Base-by-base conservation (phyloP, 2,888 invertebrate species). In the Amaurobius ferox region DNA sequence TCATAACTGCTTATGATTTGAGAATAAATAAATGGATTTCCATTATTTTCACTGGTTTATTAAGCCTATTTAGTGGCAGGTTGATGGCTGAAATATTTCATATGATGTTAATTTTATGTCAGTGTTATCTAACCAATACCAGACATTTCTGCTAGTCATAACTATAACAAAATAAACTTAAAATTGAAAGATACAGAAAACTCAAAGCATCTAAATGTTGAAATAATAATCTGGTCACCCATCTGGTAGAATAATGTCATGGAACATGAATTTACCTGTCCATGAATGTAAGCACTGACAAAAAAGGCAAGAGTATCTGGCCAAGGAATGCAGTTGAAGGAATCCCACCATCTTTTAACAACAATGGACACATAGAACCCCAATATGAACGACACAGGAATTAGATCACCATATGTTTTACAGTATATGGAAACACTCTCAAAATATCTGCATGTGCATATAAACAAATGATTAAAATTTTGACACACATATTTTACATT, bases 221-320 rank as follows among this genome's bases (percentile, higher is more conserved):
- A n/a, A n/a, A n/a, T n/a, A n/a, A n/a, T n/a, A 19, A 32, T 32
- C 19, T 32, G 35, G 23, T 19, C 32, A 64, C 19, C 7, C 30
- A 30, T 30, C 5, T 35, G 64, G 9, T 19, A 35, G 32, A 32
- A 32, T 9, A 39, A 16, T 26, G 23, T 23, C 6, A 5, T 6
- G 6, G 23, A n/a, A 55, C 23, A 23, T 68, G 3, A 5, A 66
- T 11, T 92, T 93, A 91, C 96, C 93, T 95, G 95, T 40, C 96
- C 96, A 90, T 96, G 95, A 86, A 96, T 94, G 90, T 95, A 95
- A 40, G 96, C 94, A 90, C 95, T 95, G 91, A 96, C 95, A 91
- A 95, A 96, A n/a, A 96, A 95, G 5, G 96, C 96, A 74, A 95
- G 94, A 16, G 95, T 94, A 92, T 93, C 93, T 11, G 93, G 93